A percentile compares a stretch with the other conserved stretches of the same genome.
Evolutionary conservation across 2,113 vertebrate genomes (phyloP).

Genomic region (Pygoscelis antarcticus): DNA sequence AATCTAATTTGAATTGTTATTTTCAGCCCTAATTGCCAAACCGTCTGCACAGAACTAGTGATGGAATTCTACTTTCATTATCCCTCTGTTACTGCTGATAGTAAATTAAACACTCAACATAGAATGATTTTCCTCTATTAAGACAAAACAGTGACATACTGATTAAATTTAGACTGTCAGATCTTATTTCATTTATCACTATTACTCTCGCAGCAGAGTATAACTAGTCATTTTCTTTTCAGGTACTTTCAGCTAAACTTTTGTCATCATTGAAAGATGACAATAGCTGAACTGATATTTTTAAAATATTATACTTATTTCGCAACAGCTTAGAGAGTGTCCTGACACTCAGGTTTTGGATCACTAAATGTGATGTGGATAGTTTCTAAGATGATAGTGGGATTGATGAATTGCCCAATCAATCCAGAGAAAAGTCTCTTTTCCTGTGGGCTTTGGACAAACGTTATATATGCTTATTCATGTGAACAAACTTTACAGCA

Average conservation of each 20-base stretch:
- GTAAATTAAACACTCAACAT: constrained; percentile 71
- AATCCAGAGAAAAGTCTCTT: neutral
- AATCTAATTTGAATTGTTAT: constrained; percentile 67
- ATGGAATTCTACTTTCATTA: constrained; percentile 59
- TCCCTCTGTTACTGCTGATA: neutral
- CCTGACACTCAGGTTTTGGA: neutral
- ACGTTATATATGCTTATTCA: neutral
- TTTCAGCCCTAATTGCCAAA: constrained; percentile 48
- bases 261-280: neutral
- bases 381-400: neutral
- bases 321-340: neutral
- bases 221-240: constrained; percentile 59
- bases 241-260: constrained; percentile 22
- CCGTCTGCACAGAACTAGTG: constrained; percentile 20
- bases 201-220: constrained; percentile 31
- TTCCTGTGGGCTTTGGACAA: neutral
- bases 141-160: constrained; percentile 61
- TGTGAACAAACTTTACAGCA: neutral
- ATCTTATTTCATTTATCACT: constrained; percentile 64
- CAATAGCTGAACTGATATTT: neutral
- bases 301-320: neutral
- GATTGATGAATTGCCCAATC: neutral
- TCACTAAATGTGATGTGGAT: neutral
- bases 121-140: constrained; percentile 71
- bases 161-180: constrained; percentile 77